Evolutionary conservation across 2,888 invertebrate genomes (phyloP).

Genomic region (Calameuta filiformis): DNA sequence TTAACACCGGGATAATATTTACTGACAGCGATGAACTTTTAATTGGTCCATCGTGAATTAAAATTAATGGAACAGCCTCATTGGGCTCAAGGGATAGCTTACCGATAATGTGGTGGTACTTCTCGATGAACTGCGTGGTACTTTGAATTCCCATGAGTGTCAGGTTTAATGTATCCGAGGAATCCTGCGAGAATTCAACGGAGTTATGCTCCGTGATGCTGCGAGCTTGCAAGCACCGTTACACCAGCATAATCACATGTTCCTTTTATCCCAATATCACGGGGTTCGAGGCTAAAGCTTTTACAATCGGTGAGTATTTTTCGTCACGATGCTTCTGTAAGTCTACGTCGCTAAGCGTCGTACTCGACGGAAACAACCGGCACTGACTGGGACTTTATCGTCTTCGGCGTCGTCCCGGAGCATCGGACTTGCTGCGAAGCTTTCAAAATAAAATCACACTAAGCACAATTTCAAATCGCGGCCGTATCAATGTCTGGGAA

Average conservation of each 20-base stretch:
- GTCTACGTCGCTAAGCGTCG: background rate
- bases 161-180: constrained; percentile 27
- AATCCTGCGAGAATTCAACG: background rate
- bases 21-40: background rate
- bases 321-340: background rate
- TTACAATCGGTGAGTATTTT: background rate
- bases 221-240: constrained; percentile 37
- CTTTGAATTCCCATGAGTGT: constrained; percentile 68
- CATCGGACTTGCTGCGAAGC: background rate
- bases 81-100: constrained; percentile 21
- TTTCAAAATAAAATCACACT: background rate
- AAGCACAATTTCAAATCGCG: background rate
- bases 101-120: constrained; percentile 64
- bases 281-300: background rate
- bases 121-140: constrained; percentile 64
- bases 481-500: background rate
- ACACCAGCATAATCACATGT: constrained; percentile 28
- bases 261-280: constrained; percentile 2
- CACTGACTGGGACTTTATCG: background rate
- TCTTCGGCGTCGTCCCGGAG: background rate
- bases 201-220: constrained; percentile 39
- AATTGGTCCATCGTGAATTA: background rate
- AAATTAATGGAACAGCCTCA: background rate
- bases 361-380: background rate
- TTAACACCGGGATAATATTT: background rate